Evolutionary conservation across 1,140 invertebrate genomes (phyloP).

Genomic region (Metopolophium dirhodum): DNA sequence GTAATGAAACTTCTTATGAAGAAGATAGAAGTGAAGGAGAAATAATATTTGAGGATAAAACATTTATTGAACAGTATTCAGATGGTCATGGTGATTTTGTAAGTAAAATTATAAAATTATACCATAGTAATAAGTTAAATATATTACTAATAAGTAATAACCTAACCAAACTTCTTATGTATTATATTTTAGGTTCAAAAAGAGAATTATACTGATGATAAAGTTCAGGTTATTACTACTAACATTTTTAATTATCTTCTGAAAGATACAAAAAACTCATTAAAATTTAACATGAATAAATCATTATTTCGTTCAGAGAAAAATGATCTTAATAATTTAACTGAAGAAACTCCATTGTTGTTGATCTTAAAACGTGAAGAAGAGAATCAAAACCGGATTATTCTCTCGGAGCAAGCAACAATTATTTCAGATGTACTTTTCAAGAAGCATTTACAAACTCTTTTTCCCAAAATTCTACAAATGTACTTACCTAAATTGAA

Average conservation of each 20-base stretch:
- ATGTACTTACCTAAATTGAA: conserved; percentile 29
- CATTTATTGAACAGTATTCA: conserved; percentile 38
- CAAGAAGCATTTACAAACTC: background rate
- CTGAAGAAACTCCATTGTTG: conserved; percentile 47
- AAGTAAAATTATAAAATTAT: background rate
- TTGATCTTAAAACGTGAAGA: conserved; percentile 34
- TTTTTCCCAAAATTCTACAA: background rate
- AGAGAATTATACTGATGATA: background rate
- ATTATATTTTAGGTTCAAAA: conserved; percentile 38
- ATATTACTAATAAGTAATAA: background rate
- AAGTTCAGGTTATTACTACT: conserved; percentile 35
- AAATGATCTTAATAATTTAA: conserved; percentile 21
- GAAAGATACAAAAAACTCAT: background rate
- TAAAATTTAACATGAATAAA: background rate
- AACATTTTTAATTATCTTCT: conserved; percentile 30
- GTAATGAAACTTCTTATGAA: conserved; percentile 46
- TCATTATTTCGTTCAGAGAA: background rate
- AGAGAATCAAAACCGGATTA: background rate
- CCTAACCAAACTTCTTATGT: background rate
- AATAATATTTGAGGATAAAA: conserved; percentile 46
- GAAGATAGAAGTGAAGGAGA: conserved; percentile 54
- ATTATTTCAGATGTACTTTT: conserved; percentile 36
- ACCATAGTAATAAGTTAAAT: background rate
- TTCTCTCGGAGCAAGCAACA: background rate
- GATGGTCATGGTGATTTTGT: background rate